Base-by-base conservation (phyloP, 2,113 vertebrate genomes). In the Gavialis gangeticus region DNA sequence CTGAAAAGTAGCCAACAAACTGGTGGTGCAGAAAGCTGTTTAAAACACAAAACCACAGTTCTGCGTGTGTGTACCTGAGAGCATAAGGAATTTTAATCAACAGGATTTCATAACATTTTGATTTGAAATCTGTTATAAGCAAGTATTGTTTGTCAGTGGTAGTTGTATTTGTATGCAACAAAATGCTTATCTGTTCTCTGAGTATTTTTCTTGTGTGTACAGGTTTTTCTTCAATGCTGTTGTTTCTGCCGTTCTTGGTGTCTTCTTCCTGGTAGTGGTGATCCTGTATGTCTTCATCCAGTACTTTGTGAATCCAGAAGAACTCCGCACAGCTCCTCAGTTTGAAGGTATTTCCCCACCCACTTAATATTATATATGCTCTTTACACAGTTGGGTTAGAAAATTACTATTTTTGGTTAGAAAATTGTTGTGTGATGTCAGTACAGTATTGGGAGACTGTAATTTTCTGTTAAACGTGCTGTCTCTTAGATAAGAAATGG, bases 141-240 rank as follows among this genome's bases (percentile, higher is more conserved):
- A 67, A n/a, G n/a, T 37, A 71, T 34, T 69, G 12, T 71, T 37
- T 37, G 25, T 18, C 14, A 60, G 30, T 58, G 13, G 22, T 58
- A 37, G 57, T 10, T 73, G 30, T 30, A 71, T 73, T 46, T 73
- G 12, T 54, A 12, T n/a, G 30, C 16, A 73, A 30, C 14, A 71
- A n/a, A 27, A 58, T 28, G 17, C 24, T 24, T 37, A 18, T 30
- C 24, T 57, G 27, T 73, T 22, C 34, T 19, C 60, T 78, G 62
- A 79, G 24, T 22, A 69, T 84, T 34, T 71, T 73, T 30, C 60
- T 28, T 66, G 46, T 60, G 6, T 73, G 12, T 4, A 28, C 95
- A 99, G 99, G 98, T 98, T 81, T 82, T 99, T 99, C 95, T 98
- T 99, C 73, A 37, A 91, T 27, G 97, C 98, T 0, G 91, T 99